Conservation (phyloP, 2,888 invertebrate genomes). For the Notodonta dromedarius region DNA sequence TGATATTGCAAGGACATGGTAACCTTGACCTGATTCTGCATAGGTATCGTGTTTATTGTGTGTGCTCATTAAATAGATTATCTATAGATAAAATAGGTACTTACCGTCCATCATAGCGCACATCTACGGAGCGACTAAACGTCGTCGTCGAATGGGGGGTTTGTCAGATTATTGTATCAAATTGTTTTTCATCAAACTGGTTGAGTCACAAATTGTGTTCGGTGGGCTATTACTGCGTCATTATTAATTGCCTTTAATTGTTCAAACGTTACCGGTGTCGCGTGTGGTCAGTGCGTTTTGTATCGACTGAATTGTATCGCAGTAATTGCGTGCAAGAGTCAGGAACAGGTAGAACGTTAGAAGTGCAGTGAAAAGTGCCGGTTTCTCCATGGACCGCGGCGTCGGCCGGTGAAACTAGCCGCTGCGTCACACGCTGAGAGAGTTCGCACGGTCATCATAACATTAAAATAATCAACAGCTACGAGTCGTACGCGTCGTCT, state of each 20-base stretch:
- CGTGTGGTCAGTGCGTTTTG: not conserved
- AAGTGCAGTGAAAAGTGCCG: constrained; percentile 18
- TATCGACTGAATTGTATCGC: not conserved
- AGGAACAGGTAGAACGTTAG: not conserved
- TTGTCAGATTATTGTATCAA: no score
- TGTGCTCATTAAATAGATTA: no score
- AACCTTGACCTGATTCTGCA: no score
- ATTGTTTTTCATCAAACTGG: no score
- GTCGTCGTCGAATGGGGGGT: no score
- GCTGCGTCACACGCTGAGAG: constrained; percentile 17
- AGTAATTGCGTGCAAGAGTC: not conserved
- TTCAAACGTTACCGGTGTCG: not conserved
- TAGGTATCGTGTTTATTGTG: no score
- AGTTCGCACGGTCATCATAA: constrained; percentile 25
- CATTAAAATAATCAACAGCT: constrained; percentile 17
- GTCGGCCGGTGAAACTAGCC: constrained; percentile 8
- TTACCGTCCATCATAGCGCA: no score
- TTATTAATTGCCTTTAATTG: not conserved
- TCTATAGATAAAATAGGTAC: no score
- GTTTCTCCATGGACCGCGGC: constrained; percentile 5
- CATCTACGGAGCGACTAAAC: no score
- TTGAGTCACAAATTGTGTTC: no score
- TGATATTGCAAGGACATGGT: no score
- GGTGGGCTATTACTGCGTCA: not conserved
- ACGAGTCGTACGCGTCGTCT: not conserved